These are phyloP conservation scores for Ormyrus rosae DNA, from an alignment of 2,888 invertebrate genomes.

Conservation along the genomic window DNA sequence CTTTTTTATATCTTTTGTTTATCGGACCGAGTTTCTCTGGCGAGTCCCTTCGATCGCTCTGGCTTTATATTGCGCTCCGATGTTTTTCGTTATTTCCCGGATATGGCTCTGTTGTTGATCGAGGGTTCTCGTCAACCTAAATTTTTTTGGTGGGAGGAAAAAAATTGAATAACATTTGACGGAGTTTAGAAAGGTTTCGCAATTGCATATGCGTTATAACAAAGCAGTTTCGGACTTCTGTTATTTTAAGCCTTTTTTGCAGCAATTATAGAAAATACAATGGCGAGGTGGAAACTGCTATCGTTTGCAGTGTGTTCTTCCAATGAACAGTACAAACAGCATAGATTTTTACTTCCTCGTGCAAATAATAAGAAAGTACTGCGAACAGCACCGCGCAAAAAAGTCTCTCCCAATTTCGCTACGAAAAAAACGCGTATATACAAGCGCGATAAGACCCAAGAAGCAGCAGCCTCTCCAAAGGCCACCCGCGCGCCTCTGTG, in stretches of 20 bases:
- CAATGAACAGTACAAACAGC: too few relatives aligned
- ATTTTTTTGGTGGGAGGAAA: not conserved
- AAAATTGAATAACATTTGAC: not conserved
- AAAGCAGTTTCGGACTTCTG: too few relatives aligned
- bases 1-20: not conserved
- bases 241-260: too few relatives aligned
- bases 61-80: too few relatives aligned
- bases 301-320: too few relatives aligned
- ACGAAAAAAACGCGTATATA: not conserved
- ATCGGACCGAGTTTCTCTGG: too few relatives aligned
- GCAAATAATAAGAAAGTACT: too few relatives aligned
- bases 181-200: not conserved
- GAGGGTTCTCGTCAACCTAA: not conserved
- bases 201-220: not conserved
- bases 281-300: too few relatives aligned
- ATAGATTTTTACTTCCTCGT: too few relatives aligned
- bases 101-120: slow-evolving; percentile 13
- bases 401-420: not conserved
- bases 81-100: not conserved
- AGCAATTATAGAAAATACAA: too few relatives aligned
- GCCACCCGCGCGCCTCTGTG: slow-evolving; percentile 70
- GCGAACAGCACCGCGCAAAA: too few relatives aligned
- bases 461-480: slow-evolving; percentile 44
- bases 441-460: not conserved
- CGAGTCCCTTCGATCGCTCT: too few relatives aligned